A percentile compares a stretch with the other conserved stretches of the same genome.
Evolutionary conservation across 2,113 vertebrate species (phyloP).

Genomic region (Brachyistius frenatus): DNA sequence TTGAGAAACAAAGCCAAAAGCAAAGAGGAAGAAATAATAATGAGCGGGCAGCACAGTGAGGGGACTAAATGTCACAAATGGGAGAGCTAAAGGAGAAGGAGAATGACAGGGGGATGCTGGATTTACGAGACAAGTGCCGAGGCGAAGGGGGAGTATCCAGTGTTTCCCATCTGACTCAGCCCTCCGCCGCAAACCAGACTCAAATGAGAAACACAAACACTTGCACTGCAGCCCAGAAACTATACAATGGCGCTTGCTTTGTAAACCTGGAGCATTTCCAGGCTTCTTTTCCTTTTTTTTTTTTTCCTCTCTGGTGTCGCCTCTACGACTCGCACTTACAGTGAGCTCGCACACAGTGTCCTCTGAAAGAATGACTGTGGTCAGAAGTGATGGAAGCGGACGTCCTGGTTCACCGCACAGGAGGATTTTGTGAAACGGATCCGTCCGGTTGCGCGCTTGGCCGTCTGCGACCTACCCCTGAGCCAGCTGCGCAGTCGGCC

Average conservation of each 20-base stretch:
- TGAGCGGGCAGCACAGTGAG: constrained; percentile 16
- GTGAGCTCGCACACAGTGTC: constrained; percentile 37
- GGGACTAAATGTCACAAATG: constrained; percentile 41
- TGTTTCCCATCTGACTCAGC: constrained; percentile 67
- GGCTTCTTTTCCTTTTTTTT: not conserved
- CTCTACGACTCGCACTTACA: constrained; percentile 26
- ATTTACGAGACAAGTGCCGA: constrained; percentile 65
- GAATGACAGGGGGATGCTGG: constrained; percentile 34
- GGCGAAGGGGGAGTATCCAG: constrained; percentile 19
- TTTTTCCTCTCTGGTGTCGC: constrained; percentile 7
- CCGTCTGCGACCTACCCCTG: constrained; percentile 31
- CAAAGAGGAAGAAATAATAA: constrained; percentile 22
- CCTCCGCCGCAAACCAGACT: constrained; percentile 57
- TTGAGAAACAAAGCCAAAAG: constrained; percentile 47
- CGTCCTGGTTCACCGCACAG: constrained; percentile 53
- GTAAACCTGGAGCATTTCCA: constrained; percentile 52
- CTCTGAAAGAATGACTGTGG: constrained; percentile 41
- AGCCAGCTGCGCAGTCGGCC: constrained; percentile 34
- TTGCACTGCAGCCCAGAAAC: constrained; percentile 46
- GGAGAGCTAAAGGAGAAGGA: constrained; percentile 40
- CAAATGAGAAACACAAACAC: constrained; percentile 75
- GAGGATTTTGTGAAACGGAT: constrained; percentile 33
- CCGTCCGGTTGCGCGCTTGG: constrained; percentile 19
- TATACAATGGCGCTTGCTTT: constrained; percentile 41
- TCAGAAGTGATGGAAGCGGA: constrained; percentile 49